Base-by-base conservation (phyloP, 2,797 vertebrate genomes). In the Gouania willdenowi region DNA sequence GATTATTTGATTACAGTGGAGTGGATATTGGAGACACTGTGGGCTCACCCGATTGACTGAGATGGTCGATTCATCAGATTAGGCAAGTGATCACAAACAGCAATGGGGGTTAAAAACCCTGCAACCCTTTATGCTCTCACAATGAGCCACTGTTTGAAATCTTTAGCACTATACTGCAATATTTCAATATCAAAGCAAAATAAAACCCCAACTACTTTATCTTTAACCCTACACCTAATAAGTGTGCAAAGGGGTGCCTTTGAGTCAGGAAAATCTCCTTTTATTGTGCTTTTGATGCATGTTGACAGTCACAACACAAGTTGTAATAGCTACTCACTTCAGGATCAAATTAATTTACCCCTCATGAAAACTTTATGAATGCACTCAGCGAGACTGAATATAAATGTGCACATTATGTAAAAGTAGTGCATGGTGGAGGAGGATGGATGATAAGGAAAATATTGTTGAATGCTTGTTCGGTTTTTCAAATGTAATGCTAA, bases 281-380 rank as follows among this genome's bases (percentile, higher is more conserved):
- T 47, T 42, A 53, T 49, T 26, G 35, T 30, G 25, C 64, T 62
- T 63, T 46, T 18, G 4, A 74, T 75, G 51, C 28, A 48, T 69
- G 58, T 62, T 70, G 72, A 77, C 63, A 77, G 60, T 53, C 55
- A 67, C 56, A 71, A 66, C 62, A 66, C 20, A 26, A 60, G 47
- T 47, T 63, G 66, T 75, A 82, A 81, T 65, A 71, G 75, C 66
- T 18, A 45, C 72, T 66, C 70, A 77, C 72, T 68, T 66, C 64
- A 41, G 52, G 67, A 82, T 76, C 66, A 75, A 82, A 81, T 77
- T 70, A 77, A 81, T 81, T 77, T 75, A 79, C 44, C 65, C 39
- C 60, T 79, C 66, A 81, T 84, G 72, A 86, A 83, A 85, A 66
- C 79, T 80, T 85, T 66, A 87, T 83, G 77, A 79, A 79, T 64